Conservation (phyloP, 2,797 vertebrate species). For the Rhabdophis nuchalis region DNA sequence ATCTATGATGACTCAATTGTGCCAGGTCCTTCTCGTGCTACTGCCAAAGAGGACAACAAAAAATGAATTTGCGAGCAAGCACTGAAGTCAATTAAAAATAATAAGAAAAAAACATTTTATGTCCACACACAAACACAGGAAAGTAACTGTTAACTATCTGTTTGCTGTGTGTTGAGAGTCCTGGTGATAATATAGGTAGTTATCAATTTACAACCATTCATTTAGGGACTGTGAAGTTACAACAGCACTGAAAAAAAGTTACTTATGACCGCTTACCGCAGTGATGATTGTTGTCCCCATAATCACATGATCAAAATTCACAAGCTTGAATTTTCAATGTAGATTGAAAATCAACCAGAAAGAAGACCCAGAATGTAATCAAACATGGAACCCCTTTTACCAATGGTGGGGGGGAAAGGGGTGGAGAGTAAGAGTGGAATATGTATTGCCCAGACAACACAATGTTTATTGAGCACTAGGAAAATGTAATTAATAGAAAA, state of each 20-base stretch:
- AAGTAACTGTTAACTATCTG: neutral
- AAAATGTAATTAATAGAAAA: too few relatives aligned
- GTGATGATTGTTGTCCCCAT: neutral
- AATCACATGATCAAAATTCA: neutral
- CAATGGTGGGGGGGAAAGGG: too few relatives aligned
- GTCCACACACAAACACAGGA: neutral
- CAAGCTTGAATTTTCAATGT: too few relatives aligned
- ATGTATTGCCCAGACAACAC: too few relatives aligned
- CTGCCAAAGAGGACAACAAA: neutral
- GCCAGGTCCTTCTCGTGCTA: neutral
- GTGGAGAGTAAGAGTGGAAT: too few relatives aligned
- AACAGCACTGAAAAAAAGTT: neutral
- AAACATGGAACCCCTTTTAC: too few relatives aligned
- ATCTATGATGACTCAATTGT: neutral
- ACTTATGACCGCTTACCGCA: neutral
- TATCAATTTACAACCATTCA: neutral
- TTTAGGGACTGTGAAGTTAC: neutral
- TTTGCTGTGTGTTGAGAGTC: neutral
- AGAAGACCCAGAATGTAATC: too few relatives aligned
- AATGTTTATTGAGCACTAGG: too few relatives aligned
- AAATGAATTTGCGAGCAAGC: neutral
- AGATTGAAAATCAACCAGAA: too few relatives aligned
- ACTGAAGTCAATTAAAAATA: neutral
- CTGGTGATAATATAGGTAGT: neutral
- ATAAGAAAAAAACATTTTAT: neutral